A percentile compares a stretch with the other conserved stretches of the same genome.
Conservation (phyloP, 2,797 vertebrate species). For the Garrulus glandarius region DNA sequence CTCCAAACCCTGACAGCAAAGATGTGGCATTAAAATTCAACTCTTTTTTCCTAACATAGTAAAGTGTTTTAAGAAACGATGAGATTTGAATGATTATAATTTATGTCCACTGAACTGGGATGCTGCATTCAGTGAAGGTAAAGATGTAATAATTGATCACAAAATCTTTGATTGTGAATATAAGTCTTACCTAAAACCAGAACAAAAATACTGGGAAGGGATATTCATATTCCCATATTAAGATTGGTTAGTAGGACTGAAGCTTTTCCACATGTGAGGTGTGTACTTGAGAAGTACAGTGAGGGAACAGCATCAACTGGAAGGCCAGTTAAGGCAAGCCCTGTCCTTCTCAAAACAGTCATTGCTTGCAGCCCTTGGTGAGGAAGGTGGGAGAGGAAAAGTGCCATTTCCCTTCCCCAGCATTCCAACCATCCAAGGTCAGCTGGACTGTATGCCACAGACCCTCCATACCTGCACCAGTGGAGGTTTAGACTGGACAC, state of each 20-base stretch:
- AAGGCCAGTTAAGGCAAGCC: not conserved
- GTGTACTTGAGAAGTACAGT: not conserved
- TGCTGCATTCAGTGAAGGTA: not conserved
- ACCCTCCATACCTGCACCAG: not conserved
- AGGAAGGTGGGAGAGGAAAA: not conserved
- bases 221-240: not conserved
- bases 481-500: not conserved
- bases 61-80: not conserved
- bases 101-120: not conserved
- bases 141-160: not conserved
- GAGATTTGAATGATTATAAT: not conserved
- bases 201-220: not conserved
- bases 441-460: not conserved
- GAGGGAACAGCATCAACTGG: not conserved
- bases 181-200: not conserved
- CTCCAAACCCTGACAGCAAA: not conserved
- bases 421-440: not conserved
- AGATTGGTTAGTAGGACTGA: not conserved
- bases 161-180: not conserved
- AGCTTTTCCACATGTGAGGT: not conserved
- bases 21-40: not conserved
- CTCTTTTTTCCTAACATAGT: not conserved
- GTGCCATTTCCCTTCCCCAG: not conserved
- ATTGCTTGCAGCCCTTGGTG: not conserved
- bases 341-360: not conserved